phyloP scores from a whole-genome alignment of 2,797 vertebrate species.

The Natrix natrix region DNA sequence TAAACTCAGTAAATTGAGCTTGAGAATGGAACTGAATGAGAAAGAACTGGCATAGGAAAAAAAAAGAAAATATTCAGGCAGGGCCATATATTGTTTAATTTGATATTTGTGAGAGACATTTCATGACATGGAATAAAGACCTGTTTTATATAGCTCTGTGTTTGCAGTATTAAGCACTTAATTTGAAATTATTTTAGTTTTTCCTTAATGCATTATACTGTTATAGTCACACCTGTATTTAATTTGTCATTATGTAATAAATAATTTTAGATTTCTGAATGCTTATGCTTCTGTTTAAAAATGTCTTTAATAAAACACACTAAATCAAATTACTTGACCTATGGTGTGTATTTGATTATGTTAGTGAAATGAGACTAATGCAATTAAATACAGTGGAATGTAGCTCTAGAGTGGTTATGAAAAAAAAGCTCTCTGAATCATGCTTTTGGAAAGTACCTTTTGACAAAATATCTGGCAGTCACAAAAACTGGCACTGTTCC shows the following conservation, averaged over 20 bases:
- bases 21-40: neutral
- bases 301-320: conserved; percentile 36
- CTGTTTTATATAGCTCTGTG: neutral
- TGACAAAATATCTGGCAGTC: conserved; percentile 41
- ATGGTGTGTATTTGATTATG: conserved; percentile 51
- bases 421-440: conserved; percentile 36
- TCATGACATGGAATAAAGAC: neutral
- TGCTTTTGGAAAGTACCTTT: conserved; percentile 62
- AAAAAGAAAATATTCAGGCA: neutral
- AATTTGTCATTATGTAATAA: conserved; percentile 16
- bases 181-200: neutral
- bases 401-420: neutral
- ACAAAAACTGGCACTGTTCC: conserved; percentile 58
- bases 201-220: neutral
- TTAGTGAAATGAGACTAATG: conserved; percentile 33
- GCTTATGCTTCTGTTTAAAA: conserved; percentile 41
- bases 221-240: neutral
- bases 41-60: neutral
- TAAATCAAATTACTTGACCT: conserved; percentile 38
- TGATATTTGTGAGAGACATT: neutral
- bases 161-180: neutral
- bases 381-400: conserved; percentile 24
- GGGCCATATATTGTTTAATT: neutral
- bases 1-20: neutral
- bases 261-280: neutral